Conservation (phyloP, 2,888 invertebrate species). For the Diabrotica balteata region DNA sequence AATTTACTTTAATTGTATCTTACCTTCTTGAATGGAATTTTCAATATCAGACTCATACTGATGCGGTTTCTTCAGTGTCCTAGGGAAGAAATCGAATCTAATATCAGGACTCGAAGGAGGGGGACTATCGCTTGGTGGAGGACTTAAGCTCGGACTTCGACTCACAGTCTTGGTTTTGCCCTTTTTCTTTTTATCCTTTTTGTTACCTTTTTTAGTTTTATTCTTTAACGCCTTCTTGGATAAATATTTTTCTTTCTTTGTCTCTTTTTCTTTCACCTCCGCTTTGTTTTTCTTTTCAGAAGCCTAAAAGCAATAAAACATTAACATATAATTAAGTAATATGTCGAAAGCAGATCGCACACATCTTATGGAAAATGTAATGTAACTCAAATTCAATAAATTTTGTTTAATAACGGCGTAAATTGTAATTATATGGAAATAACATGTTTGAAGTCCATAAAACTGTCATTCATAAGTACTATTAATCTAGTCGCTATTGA, state of each 20-base stretch:
- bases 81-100: conserved; percentile 44
- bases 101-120: conserved; percentile 56
- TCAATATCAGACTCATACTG: conserved; percentile 43
- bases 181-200: conserved; percentile 45
- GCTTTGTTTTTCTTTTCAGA: conserved; percentile 10
- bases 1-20: neutral
- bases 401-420: no score
- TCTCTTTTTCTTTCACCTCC: conserved; percentile 41
- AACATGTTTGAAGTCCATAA: no score
- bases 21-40: conserved; percentile 41
- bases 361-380: no score
- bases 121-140: conserved; percentile 51
- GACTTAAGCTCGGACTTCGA: conserved; percentile 47
- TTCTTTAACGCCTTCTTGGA: conserved; percentile 36
- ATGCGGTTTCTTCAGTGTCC: conserved; percentile 36
- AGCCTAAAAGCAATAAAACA: neutral
- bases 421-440: no score
- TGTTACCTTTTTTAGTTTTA: conserved; percentile 44
- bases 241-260: conserved; percentile 48
- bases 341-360: neutral
- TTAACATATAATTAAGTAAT: neutral
- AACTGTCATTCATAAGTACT: no score
- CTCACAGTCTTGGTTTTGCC: conserved; percentile 45
- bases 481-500: no score
- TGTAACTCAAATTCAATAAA: no score